Evolutionary conservation across 1,140 invertebrate species (phyloP).

Genomic region (Melanaphis sacchari): DNA sequence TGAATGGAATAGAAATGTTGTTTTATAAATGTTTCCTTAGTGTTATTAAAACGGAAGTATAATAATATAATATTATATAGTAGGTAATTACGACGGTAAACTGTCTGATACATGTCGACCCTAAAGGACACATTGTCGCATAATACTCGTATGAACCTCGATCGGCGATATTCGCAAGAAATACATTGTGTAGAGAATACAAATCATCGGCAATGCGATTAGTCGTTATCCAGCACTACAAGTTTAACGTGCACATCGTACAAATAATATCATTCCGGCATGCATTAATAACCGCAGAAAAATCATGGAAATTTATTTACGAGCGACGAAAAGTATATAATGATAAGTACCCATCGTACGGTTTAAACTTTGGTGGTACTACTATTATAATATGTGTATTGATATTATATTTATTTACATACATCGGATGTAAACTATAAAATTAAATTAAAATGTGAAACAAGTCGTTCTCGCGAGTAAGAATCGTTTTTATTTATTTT

Average conservation of each 20-base stretch:
- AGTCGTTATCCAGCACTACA: neutral
- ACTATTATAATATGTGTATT: neutral
- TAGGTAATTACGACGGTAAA: neutral
- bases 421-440: neutral
- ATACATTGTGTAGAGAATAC: neutral
- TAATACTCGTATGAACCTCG: neutral
- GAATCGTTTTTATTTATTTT: conserved; percentile 1
- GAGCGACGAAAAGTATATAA: neutral
- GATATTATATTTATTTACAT: neutral
- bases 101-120: neutral
- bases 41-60: neutral
- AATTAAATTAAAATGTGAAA: neutral
- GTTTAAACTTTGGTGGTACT: neutral
- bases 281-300: neutral
- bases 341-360: neutral
- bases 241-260: neutral
- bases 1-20: conserved; percentile 18
- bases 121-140: neutral
- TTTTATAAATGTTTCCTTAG: neutral
- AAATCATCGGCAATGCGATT: neutral
- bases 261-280: neutral
- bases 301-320: neutral
- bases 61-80: neutral
- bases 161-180: neutral
- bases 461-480: neutral